Base-by-base conservation (phyloP, 2,113 vertebrate genomes). In the Steatornis caripensis region DNA sequence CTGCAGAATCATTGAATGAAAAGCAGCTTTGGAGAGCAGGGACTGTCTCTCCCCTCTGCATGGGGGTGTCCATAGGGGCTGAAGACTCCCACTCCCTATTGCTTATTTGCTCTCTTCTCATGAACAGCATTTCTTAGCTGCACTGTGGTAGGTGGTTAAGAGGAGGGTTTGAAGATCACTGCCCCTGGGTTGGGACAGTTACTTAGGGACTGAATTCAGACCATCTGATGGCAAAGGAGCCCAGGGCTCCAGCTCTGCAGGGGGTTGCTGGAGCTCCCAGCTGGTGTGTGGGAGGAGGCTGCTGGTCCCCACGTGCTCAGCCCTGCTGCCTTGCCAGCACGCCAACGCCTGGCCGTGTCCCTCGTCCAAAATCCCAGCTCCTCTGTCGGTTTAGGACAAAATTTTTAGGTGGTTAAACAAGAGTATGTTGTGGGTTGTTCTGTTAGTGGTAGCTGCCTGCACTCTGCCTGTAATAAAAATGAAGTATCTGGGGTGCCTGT, bases 391-490 rank as follows among this genome's bases (percentile, higher is more conserved):
- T 58, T 81, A 51, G 36, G 41, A 11, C 64, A 81, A 54, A 16
- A 12, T 78, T 78, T 93, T 66, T 48, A 79, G 53, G 55, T 43
- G 46, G 48, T 48, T 68, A 19, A 93, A 43, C 41, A 66, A 66
- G 76, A 29, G 2, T 18, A 11, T 41, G 10, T 34, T 62, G 37
- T 84, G 34, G 32, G 46, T 89, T 90, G 83, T 76, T 62, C 37
- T 85, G 41, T 49, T 61, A 45, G n/a, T 66, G 53, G 74, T 64
- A 78, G 65, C 84, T 96, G 60, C 61, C 65, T 79, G 69, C 13
- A 18, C 65, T 92, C 69, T 27, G 55, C 11, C 61, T 84, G 87
- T 82, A 91, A 76, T 94, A 95, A 95, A 96, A 94, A 69, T 5
- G 27, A 58, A 76, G 77, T 23, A 45, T 79, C 70, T 69, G 74